A percentile compares a stretch with the other conserved stretches of the same genome.
phyloP scores from a whole-genome alignment of 1,140 invertebrate genomes.

The Cydia pomonella region DNA sequence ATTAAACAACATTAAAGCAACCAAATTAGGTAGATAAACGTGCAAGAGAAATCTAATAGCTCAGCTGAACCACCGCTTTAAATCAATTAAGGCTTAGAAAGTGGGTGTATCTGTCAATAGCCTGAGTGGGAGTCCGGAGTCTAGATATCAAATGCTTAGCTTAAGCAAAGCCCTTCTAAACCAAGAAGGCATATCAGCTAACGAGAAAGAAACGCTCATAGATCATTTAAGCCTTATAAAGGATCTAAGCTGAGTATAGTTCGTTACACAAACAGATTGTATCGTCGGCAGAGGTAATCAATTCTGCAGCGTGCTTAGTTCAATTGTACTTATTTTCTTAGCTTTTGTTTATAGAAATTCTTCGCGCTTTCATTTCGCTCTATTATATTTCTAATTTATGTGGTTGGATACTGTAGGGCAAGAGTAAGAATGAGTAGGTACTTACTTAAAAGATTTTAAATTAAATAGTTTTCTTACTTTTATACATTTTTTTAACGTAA shows the following conservation, averaged over 20 bases:
- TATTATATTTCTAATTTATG: not conserved
- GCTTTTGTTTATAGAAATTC: constrained; percentile 4
- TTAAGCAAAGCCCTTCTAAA: not conserved
- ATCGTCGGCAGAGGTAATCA: constrained; percentile 25
- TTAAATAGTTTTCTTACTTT: no score
- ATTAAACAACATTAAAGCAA: not conserved
- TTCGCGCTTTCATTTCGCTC: not conserved
- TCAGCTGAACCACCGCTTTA: not conserved
- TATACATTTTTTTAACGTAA: no score
- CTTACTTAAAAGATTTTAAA: no score
- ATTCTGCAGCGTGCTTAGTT: constrained; percentile 11
- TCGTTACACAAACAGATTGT: constrained; percentile 31
- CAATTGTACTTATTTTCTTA: constrained; percentile 21
- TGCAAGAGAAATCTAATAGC: not conserved
- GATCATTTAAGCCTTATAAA: not conserved
- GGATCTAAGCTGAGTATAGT: constrained; percentile 6
- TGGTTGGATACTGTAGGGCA: not conserved
- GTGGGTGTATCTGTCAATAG: constrained; percentile 27
- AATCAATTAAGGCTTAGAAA: constrained; percentile 29
- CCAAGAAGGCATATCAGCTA: constrained; percentile 3
- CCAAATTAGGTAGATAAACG: not conserved
- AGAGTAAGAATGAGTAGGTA: not conserved
- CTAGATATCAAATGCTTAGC: constrained; percentile 6
- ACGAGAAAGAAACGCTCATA: not conserved
- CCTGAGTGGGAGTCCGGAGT: not conserved